Evolutionary conservation across 53 echinoderm and acorn worm genomes (phyloP).

Genomic region (Zoroaster sp.): DNA sequence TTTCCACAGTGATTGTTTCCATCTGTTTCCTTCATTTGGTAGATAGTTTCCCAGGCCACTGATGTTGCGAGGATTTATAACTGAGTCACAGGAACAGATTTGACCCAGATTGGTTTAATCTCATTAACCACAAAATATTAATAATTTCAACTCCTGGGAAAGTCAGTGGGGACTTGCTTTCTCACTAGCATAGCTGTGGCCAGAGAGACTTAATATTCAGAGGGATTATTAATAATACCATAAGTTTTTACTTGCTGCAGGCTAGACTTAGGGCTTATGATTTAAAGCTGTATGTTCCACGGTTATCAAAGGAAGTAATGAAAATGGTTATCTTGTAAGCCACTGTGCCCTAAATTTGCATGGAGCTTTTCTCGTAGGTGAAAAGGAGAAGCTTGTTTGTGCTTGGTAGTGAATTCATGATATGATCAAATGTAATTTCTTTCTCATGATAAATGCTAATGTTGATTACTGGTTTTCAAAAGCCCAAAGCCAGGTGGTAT

Average conservation of each 20-base stretch:
- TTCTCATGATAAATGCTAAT: no score
- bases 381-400: neutral
- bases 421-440: no score
- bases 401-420: neutral
- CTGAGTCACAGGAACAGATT: slow-evolving; percentile 29
- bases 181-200: neutral
- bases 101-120: slow-evolving; percentile 58
- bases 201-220: slow-evolving; percentile 26
- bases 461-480: no score
- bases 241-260: neutral
- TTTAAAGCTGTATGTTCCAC: neutral
- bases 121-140: slow-evolving; percentile 45
- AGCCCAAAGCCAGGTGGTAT: no score
- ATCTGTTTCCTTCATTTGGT: neutral
- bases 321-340: neutral
- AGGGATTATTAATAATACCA: slow-evolving; percentile 15
- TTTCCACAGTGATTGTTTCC: neutral
- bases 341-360: neutral
- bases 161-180: neutral
- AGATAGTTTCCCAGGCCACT: neutral
- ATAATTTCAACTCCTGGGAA: slow-evolving; percentile 13
- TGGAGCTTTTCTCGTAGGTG: neutral
- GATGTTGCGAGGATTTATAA: neutral
- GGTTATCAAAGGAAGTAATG: slow-evolving; percentile 4
- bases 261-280: neutral